Percentiles rank a stretch among this genome's conserved stretches.
Conservation (phyloP, 1,140 invertebrate genomes). For the Drosophila tristis region DNA sequence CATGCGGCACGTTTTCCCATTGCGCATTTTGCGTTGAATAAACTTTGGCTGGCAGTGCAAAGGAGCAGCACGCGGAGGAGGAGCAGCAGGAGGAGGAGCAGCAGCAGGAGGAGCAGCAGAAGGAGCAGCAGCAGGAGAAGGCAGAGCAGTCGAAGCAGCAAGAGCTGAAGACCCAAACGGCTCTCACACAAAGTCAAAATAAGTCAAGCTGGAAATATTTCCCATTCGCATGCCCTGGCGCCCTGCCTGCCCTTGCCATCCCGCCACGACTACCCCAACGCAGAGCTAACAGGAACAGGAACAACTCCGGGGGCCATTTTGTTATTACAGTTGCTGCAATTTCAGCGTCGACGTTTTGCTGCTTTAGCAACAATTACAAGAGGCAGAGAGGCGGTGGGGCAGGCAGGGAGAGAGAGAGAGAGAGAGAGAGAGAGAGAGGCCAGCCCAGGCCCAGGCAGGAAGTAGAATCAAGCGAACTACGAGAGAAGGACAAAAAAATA, state of each 20-base stretch:
- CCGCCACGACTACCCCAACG: neutral
- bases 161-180: slow-evolving; percentile 2
- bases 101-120: too few relatives aligned
- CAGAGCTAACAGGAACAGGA: slow-evolving; percentile 41
- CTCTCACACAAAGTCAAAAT: slow-evolving; percentile 63
- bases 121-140: neutral
- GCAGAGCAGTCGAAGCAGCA: neutral
- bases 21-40: slow-evolving; percentile 79
- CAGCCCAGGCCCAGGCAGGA: slow-evolving; percentile 4
- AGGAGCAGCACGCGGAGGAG: slow-evolving; percentile 4
- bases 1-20: slow-evolving; percentile 54
- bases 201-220: slow-evolving; percentile 75
- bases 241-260: neutral
- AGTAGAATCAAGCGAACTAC: too few relatives aligned
- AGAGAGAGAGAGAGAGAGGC: neutral
- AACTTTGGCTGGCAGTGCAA: slow-evolving; percentile 58
- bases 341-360: slow-evolving; percentile 63
- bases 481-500: slow-evolving; percentile 30
- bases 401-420: slow-evolving; percentile 16
- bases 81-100: too few relatives aligned
- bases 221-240: slow-evolving; percentile 17
- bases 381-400: slow-evolving; percentile 17
- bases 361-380: slow-evolving; percentile 75
- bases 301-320: slow-evolving; percentile 75
- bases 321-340: slow-evolving; percentile 80